Conservation (phyloP, 2,888 invertebrate genomes). For the Leucozona laternaria region DNA sequence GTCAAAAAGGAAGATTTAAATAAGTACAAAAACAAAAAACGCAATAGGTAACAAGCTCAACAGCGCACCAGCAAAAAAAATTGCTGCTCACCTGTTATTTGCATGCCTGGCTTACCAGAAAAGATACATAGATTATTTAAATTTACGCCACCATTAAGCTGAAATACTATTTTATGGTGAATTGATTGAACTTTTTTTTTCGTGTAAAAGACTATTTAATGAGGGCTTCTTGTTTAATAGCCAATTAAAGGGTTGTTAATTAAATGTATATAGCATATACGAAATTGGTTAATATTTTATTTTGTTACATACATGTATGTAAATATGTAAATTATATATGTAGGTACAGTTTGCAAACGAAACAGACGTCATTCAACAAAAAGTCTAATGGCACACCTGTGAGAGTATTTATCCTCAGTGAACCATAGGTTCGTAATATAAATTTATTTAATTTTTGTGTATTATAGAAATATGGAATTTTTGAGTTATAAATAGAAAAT, state of each 20-base stretch:
- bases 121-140: background rate
- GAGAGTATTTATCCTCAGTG: background rate
- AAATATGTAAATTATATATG: background rate
- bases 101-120: background rate
- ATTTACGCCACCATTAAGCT: background rate
- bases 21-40: background rate
- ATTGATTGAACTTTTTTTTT: background rate
- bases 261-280: background rate
- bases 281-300: background rate
- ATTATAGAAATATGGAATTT: background rate
- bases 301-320: background rate
- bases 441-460: background rate
- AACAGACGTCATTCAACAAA: background rate
- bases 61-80: too few species aligned
- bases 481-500: background rate
- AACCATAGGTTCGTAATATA: background rate
- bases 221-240: conserved; percentile 16
- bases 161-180: background rate
- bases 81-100: conserved; percentile 2
- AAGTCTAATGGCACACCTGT: background rate
- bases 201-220: conserved; percentile 1
- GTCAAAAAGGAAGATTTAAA: background rate
- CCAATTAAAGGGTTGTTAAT: conserved; percentile 14
- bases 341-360: background rate
- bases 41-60: background rate